Base-by-base conservation (phyloP, 2,797 vertebrate genomes). In the Liparis tanakae region DNA sequence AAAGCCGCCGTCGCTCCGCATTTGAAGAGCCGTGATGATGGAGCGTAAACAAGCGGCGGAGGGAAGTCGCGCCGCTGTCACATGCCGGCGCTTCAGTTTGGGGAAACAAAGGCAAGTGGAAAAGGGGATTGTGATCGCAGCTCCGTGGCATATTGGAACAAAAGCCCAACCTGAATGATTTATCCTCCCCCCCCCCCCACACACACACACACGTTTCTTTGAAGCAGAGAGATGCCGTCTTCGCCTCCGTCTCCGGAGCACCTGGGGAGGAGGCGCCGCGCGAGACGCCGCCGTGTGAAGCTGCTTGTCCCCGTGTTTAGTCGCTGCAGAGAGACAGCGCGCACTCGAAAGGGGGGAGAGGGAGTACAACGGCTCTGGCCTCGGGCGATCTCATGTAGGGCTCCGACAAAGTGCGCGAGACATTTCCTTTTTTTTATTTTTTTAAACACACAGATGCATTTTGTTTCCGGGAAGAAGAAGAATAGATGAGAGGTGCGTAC, bases 371-470 rank as follows among this genome's bases (percentile, higher is more conserved):
- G 65, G 75, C 76, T 91, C 88, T 94, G 91, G 94, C 94, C 94
- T 64, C 75, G 84, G 91, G 94, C 93, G 58, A 91, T 87, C 80
- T 85, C 86, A 83, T 88, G 88, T 65, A 71, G 74, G 55, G 82
- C 85, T 93, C 92, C 93, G 93, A 89, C 84, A 89, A 94, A 94
- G 91, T 88, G 87, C 87, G 82, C 85, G 92, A 93, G 91, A 92
- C 91, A 91, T 94, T 93, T n/a, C n/a, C n/a, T n/a, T n/a, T n/a
- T n/a, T n/a, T 93, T 92, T 89, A 84, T 30, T 30, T 30, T 30
- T 93, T 92, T 89, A 85, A 85, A 93, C 91, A 93, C 93, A 92
- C 91, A 95, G 94, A 95, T 91, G 92, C 92, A 92, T 95, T 95
- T 95, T 95, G 94, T 96, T 95, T 94, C 73, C 86, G 25, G 25